Evolutionary conservation across 2,888 invertebrate genomes (phyloP), one percentile per base, ranked within the genome.

Genomic region (Hypselothyrea guttata): DNA sequence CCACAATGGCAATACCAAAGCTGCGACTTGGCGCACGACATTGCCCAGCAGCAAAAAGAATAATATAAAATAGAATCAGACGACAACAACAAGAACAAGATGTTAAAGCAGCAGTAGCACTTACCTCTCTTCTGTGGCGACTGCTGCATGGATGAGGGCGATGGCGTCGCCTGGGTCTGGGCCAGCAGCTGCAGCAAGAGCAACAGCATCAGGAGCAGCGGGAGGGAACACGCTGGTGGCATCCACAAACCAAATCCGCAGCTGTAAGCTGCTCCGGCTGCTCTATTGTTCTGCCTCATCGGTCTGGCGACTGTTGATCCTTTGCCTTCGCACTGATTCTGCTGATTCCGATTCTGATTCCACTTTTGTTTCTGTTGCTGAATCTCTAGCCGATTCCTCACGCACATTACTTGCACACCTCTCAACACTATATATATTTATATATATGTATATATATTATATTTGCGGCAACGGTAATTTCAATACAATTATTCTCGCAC

Each of bases 101-200:
- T n/a, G 22, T 22, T 1, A 4, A 7, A 27, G 22, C 5, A 34
- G 34, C 7, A n/a, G 11, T 46, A 40, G 31, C 38, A 46, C 84
- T 86, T 77, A 90, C 90, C 90, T 90, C 90, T 70, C 79, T 90
- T 90, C 64, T 90, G 90, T 65, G 88, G 88, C 63, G 89, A 77
- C 74, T 89, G 88, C 74, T 89, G 88, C 84, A 90, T 84, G 58
- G 90, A 88, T 54, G 89, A 88, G 56, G 89, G 88, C 60, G 89
- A 89, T 22, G 88, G 88, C 76, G 88, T 85, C 67, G 88, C 84
- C 61, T 88, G 87, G 63, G 89, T 61, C 42, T 44, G 51, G 16
- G 46, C 66, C 34, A 72, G 86, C 81, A 89, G 86, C 78, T 89
- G 89, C 81, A 89, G 79, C 11, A 79, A 40, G 9, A 78, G 72